phyloP scores from a whole-genome alignment of 2,888 invertebrate genomes.

The Pachymerium ferrugineum region DNA sequence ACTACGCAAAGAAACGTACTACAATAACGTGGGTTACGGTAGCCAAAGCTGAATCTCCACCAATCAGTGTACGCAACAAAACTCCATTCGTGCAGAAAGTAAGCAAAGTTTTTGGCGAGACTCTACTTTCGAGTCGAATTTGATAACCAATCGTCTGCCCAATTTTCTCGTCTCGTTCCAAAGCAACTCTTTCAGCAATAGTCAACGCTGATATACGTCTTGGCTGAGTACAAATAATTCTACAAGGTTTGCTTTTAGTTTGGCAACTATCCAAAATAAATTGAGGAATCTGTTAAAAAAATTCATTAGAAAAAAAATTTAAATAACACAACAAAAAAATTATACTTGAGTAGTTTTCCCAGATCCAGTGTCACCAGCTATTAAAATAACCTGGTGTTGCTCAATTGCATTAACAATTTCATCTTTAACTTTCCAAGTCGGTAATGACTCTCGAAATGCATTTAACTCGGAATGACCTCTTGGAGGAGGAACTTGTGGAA shows the following conservation, averaged over 20 bases:
- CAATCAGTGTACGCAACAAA: constrained; percentile 78
- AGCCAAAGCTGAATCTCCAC: constrained; percentile 62
- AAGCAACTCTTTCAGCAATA: constrained; percentile 82
- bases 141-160: constrained; percentile 82
- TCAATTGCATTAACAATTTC: constrained; percentile 62
- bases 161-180: constrained; percentile 72
- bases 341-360: constrained; percentile 86
- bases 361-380: constrained; percentile 74
- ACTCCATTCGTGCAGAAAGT: constrained; percentile 92
- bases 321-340: not conserved
- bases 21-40: constrained; percentile 64
- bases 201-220: constrained; percentile 83
- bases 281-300: constrained; percentile 74
- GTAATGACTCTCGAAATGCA: constrained; percentile 57
- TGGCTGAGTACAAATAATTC: constrained; percentile 91
- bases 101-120: constrained; percentile 70
- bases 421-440: constrained; percentile 61
- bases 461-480: constrained; percentile 44
- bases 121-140: constrained; percentile 79
- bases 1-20: constrained; percentile 27
- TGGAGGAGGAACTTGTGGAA: constrained; percentile 59
- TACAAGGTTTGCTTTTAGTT: constrained; percentile 58
- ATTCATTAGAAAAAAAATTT: not conserved
- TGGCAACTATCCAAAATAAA: constrained; percentile 73
- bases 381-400: constrained; percentile 59